Evolutionary conservation across 2,797 vertebrate genomes (phyloP), one percentile per base, ranked within the genome.

Genomic region (Harpagifer antarcticus): DNA sequence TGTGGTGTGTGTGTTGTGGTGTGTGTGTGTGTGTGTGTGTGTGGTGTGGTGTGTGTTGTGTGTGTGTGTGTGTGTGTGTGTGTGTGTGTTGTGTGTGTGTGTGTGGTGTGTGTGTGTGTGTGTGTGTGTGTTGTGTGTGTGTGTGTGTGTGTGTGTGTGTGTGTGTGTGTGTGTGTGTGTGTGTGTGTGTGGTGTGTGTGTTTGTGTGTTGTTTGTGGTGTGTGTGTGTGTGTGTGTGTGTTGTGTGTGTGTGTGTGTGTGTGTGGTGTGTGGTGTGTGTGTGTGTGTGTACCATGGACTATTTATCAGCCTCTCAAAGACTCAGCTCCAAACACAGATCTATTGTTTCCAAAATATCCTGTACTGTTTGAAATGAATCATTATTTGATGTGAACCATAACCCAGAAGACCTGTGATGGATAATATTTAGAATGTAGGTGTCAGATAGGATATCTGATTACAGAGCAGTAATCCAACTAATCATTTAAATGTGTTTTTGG

Each of bases 391-490:
- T 17, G 5, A 49, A 68, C 49, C 13, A 23, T 40, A 17, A 10
- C 15, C 14, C 19, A 27, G n/a, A 58, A 50, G 33, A 58, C n/a
- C 49, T 50, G 17, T 23, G 19, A 58, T 58, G 31, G 45, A 49
- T 69, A 10, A 42, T 58, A 50, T 59, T 19, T 58, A 19, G 52
- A 19, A n/a, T 55, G 31, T 9, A 11, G 20, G 23, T 55, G 64
- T 55, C 23, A 15, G 42, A n/a, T 66, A 14, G n/a, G 12, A 55
- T 9, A 14, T 16, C 11, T 31, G 10, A 23, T 65, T 53, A 33
- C 23, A 33, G 27, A 68, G 4, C 12, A 56, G 17, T 6, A 10
- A 55, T 44, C 19, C 20, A 31, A 66, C 15, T 27, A 20, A 13
- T 64, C 19, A 65, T 23, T 43, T 16, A 61, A 31, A 23, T 60